Base-by-base conservation (phyloP, 2,113 vertebrate species). In the Pantherophis guttatus region DNA sequence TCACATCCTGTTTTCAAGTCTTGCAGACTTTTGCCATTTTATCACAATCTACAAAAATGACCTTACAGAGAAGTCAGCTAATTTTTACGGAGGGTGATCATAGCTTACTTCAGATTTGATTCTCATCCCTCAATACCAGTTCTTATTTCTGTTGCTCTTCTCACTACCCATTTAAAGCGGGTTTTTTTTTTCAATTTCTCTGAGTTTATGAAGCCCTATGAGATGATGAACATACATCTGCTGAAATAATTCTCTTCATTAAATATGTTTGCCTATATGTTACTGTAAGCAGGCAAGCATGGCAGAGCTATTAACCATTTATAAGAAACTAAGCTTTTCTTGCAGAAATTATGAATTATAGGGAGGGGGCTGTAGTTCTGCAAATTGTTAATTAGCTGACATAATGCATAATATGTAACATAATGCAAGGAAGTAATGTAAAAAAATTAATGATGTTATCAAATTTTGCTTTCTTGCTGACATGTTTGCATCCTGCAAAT, bases 351-450 rank as follows among this genome's bases (percentile, higher is more conserved):
- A 57, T 75, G 50, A 88, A 52, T 55, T 88, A 54, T 48, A 33
- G 26, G 26, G 6, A 55, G 33, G 21, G 15, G 23, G 50, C 12
- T 88, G 33, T 75, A 55, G 86, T 92, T 92, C 59, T 88, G 29
- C 24, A 88, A 70, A 52, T 70, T 88, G n/a, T 62, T 88, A 33
- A 86, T 75, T 92, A 87, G 59, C 24, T 75, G 70, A 88, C 23
- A 70, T 88, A 88, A 92, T 92, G 55, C 57, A 92, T 52, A 87
- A 87, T 87, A 58, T 65, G 52, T 65, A 87, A 62, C 57, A 62
- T 81, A 87, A 92, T 65, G 48, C 48, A 92, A 53, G 65, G 91
- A 75, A 88, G 86, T 65, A 88, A 65, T 87, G 91, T 59, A 58
- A 86, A 81, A 54, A 59, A 91, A 62, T 48, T 58, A 91, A 53